Conservation (phyloP, 2,888 invertebrate species). For the Eubasilissa splendida region DNA sequence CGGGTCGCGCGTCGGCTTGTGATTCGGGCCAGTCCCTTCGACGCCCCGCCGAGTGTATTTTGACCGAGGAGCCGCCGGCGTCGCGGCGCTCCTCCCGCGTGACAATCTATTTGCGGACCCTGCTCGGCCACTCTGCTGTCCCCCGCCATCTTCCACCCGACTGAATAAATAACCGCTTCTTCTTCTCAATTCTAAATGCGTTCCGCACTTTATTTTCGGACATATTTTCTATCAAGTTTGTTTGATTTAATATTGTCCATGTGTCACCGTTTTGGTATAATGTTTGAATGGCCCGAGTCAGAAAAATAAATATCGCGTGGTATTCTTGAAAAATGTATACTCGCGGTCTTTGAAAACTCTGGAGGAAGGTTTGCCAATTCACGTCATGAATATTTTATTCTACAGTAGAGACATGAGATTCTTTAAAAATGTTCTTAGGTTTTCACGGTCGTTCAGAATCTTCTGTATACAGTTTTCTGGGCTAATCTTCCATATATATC, state of each 20-base stretch:
- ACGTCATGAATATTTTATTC: constrained; percentile 10
- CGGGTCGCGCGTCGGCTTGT: constrained; percentile 3
- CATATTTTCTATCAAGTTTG: constrained; percentile 11
- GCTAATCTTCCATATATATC: too few species aligned
- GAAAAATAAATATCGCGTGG: not conserved
- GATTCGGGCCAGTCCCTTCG: constrained; percentile 24
- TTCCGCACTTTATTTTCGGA: constrained; percentile 28
- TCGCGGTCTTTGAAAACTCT: constrained; percentile 15
- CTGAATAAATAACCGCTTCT: constrained; percentile 45
- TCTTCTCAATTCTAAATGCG: constrained; percentile 33
- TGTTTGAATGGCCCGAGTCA: not conserved
- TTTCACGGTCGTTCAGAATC: too few species aligned
- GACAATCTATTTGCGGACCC: constrained; percentile 54
- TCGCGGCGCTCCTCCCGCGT: constrained; percentile 47
- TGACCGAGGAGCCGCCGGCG: constrained; percentile 24
- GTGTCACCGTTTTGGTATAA: constrained; percentile 30
- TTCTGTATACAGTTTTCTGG: too few species aligned
- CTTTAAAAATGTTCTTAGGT: too few species aligned
- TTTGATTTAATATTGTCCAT: constrained; percentile 37
- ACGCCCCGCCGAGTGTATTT: constrained; percentile 14
- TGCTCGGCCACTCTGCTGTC: constrained; percentile 42
- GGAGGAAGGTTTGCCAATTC: constrained; percentile 12
- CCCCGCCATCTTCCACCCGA: constrained; percentile 29
- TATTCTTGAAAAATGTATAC: not conserved
- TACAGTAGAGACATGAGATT: too few species aligned